Evolutionary conservation across 2,888 invertebrate species (phyloP).

Genomic region (Trachelus stipa): DNA sequence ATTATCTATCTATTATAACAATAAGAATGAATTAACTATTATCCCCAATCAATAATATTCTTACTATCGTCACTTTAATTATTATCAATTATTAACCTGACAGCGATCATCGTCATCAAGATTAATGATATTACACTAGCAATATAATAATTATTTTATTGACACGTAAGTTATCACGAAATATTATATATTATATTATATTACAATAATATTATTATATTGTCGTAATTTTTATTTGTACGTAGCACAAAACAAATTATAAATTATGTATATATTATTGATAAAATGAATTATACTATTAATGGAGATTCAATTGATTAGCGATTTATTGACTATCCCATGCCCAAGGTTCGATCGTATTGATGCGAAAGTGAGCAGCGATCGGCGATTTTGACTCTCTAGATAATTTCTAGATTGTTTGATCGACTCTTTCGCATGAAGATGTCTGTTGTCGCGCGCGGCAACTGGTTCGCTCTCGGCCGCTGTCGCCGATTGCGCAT

Average conservation of each 20-base stretch:
- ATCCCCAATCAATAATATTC: background rate
- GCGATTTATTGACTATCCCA: too few relatives aligned
- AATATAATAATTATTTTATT: conserved; percentile 35
- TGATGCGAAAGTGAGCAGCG: too few relatives aligned
- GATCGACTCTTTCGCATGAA: too few relatives aligned
- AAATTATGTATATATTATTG: conserved; percentile 29
- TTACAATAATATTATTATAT: conserved; percentile 27
- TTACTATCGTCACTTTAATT: conserved; percentile 5
- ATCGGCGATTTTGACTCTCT: too few relatives aligned
- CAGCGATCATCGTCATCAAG: conserved; percentile 2
- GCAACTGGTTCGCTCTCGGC: too few relatives aligned
- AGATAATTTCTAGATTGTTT: too few relatives aligned
- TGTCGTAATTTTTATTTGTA: conserved; percentile 29
- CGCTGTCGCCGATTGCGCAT: too few relatives aligned
- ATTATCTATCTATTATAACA: background rate
- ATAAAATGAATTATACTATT: conserved; percentile 44
- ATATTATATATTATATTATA: conserved; percentile 43
- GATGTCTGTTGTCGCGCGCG: too few relatives aligned
- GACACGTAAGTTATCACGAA: conserved; percentile 41
- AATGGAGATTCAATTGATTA: conserved; percentile 26
- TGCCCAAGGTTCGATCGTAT: too few relatives aligned
- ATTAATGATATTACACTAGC: conserved; percentile 24
- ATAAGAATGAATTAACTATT: too few relatives aligned
- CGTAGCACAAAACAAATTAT: conserved; percentile 23
- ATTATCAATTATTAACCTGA: conserved; percentile 9